Percentiles rank a stretch among this genome's conserved stretches.
Conservation (phyloP, 2,888 invertebrate species). For the Limnephilus rhombicus region DNA sequence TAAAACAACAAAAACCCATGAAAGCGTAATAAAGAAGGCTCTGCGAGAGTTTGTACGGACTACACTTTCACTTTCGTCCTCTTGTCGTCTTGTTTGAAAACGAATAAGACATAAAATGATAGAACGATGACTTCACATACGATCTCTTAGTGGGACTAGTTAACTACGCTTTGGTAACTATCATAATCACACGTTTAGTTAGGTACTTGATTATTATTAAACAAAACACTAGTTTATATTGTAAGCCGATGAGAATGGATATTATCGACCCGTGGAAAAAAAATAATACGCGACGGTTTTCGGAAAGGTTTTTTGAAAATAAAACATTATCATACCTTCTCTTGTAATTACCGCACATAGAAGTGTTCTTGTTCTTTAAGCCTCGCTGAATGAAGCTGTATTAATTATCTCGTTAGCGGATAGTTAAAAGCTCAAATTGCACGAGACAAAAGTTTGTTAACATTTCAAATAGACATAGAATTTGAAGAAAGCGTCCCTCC, state of each 20-base stretch:
- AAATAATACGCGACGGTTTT: background rate
- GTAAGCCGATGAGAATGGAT: background rate
- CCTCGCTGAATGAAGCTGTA: background rate
- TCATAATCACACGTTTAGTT: background rate
- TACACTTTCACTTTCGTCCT: too few relatives aligned
- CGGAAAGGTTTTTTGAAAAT: background rate
- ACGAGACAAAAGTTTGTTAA: background rate
- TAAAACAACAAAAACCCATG: background rate
- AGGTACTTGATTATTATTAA: background rate
- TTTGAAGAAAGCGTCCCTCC: background rate
- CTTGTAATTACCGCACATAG: background rate
- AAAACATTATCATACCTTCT: background rate
- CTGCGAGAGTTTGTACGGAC: too few relatives aligned
- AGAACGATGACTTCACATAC: too few relatives aligned
- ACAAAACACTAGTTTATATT: background rate
- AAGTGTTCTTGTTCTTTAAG: background rate
- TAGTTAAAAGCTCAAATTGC: background rate
- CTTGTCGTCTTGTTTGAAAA: too few relatives aligned
- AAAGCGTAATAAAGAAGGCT: too few relatives aligned
- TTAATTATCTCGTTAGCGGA: background rate
- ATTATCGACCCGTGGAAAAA: background rate
- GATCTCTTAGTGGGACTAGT: too few relatives aligned
- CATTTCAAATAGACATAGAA: background rate
- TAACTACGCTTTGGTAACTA: background rate
- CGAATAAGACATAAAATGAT: too few relatives aligned